A percentile compares a stretch with the other conserved stretches of the same genome.
phyloP scores from a whole-genome alignment of 2,888 invertebrate species.

The Eustalomyia histrio region DNA sequence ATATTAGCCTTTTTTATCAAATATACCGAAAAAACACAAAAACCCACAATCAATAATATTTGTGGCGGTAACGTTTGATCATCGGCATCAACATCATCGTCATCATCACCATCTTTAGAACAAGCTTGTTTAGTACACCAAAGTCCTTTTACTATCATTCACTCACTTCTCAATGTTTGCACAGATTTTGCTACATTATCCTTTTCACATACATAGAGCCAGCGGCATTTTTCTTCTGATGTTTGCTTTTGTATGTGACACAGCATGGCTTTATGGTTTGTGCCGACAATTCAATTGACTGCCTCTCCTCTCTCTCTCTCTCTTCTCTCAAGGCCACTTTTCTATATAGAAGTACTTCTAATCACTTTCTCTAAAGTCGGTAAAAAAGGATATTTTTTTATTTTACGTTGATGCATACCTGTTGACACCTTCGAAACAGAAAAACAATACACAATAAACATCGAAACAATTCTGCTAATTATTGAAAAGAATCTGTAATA shows the following conservation, averaged over 20 bases:
- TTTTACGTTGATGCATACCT: slow-evolving; percentile 70
- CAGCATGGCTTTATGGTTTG: slow-evolving; percentile 67
- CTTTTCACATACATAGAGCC: slow-evolving; percentile 71
- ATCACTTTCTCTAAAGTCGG: slow-evolving; percentile 33
- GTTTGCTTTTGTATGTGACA: slow-evolving; percentile 71
- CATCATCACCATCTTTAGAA: not conserved
- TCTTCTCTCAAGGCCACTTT: not conserved
- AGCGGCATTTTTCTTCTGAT: slow-evolving; percentile 67
- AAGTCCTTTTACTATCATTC: not conserved
- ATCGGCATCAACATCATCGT: slow-evolving; percentile 53
- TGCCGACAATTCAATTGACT: slow-evolving; percentile 58
- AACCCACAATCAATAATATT: slow-evolving; percentile 51
- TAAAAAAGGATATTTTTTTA: slow-evolving; percentile 4
- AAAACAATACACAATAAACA: slow-evolving; percentile 19
- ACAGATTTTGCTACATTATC: slow-evolving; percentile 75
- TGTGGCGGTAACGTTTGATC: slow-evolving; percentile 48
- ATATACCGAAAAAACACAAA: slow-evolving; percentile 50
- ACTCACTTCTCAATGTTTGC: slow-evolving; percentile 67
- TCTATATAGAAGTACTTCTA: not conserved
- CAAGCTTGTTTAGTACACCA: not conserved
- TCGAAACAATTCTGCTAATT: slow-evolving; percentile 73
- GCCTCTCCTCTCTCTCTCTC: not conserved
- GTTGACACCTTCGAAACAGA: slow-evolving; percentile 72
- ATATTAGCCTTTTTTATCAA: slow-evolving; percentile 46
- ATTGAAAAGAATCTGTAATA: slow-evolving; percentile 65